Evolutionary conservation across 2,113 vertebrate species (phyloP).

Genomic region (Aplodontia rufa): DNA sequence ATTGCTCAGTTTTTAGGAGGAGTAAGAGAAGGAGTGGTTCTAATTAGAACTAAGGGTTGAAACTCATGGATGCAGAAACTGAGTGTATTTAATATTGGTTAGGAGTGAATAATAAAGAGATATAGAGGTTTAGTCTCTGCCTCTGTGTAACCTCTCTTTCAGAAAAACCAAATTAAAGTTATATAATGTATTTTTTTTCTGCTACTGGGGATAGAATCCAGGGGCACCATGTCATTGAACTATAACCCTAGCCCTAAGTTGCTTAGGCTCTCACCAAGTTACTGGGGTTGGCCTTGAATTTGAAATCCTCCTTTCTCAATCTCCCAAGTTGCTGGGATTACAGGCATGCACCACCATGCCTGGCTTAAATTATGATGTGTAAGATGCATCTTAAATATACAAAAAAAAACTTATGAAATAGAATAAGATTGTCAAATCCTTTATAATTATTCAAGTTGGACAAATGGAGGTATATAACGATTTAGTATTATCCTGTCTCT

Average conservation of each 20-base stretch:
- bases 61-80: not conserved
- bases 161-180: not conserved
- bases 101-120: not conserved
- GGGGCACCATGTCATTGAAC: no score
- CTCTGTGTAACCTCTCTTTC: not conserved
- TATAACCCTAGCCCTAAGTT: no score
- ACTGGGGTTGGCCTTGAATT: no score
- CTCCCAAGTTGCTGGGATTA: no score
- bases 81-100: not conserved
- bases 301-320: no score
- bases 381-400: constrained; percentile 18
- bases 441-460: not conserved
- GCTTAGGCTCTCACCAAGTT: no score
- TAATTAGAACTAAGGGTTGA: not conserved
- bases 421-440: not conserved
- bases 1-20: not conserved
- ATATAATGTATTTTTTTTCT: no score
- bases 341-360: no score
- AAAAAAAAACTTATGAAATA: not conserved
- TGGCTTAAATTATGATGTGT: no score
- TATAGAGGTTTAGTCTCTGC: not conserved
- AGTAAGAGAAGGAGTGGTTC: not conserved
- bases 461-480: not conserved
- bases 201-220: no score
- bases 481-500: not conserved